These are phyloP conservation scores for Calidris pugnax DNA, from an alignment of 2,113 vertebrate genomes.

Conservation along the genomic window DNA sequence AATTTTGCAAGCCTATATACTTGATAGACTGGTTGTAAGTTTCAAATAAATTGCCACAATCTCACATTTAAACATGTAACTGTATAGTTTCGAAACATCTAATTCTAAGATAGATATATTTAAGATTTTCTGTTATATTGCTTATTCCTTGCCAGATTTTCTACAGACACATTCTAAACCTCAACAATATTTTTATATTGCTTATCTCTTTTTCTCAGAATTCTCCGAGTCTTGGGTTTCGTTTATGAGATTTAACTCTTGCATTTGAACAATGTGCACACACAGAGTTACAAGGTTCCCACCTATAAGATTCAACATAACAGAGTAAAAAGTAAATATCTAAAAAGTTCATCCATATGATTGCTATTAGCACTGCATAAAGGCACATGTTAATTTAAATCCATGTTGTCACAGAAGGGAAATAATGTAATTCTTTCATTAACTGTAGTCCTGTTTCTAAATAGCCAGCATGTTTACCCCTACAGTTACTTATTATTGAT, in stretches of 20 bases:
- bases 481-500: slow-evolving; percentile 93
- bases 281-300: neutral
- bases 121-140: neutral
- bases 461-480: neutral
- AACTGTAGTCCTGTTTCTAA: neutral
- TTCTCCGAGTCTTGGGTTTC: neutral
- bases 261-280: neutral
- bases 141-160: neutral
- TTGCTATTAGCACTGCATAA: neutral
- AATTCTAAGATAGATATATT: neutral
- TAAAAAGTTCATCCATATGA: neutral
- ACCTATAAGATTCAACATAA: neutral
- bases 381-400: neutral
- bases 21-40: neutral
- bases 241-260: neutral
- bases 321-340: neutral
- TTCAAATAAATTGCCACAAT: neutral
- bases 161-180: neutral
- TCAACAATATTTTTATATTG: neutral
- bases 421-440: neutral
- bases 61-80: neutral
- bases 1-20: neutral
- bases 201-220: neutral
- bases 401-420: neutral
- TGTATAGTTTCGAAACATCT: neutral